Base-by-base conservation (phyloP, 2,888 invertebrate genomes). In the Chalcosyrphus nemorum region DNA sequence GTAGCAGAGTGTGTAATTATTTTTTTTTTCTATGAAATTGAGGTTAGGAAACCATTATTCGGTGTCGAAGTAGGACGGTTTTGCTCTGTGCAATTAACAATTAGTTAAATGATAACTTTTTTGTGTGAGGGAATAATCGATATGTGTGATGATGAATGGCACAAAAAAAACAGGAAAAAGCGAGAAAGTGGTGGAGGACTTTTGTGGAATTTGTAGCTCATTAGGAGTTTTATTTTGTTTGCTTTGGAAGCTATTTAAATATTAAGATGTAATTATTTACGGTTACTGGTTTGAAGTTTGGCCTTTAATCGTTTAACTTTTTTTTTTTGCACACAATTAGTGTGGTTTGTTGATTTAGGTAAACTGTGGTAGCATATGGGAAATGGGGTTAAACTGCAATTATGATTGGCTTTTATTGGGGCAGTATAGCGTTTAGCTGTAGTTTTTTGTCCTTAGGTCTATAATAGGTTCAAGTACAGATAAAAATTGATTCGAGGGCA, bases 41-140 rank as follows among this genome's bases (percentile, higher is more conserved):
- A 50, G 59, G 71, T 71, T 71, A 35, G 47, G 71, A 71, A 59
- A 71, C 35, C 57, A 57, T 17, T 35, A 41, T 59, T 57, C n/a
- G 54, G 54, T 19, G 54, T 29, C 54, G 54, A 35, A 35, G 32
- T 32, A 19, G 32, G 54, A 35, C 54, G 13, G 17, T 45, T 45
- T 50, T 4, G n/a, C 21, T 29, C 21, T 32, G 24, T 35, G 50
- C 35, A 65, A 65, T 65, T 65, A 52, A 50, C 19, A 65, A 65
- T 65, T 65, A 35, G 47, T 65, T 50, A 50, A 65, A 65, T 65
- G 15, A 24, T 65, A 35, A 17, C 1, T 47, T 15, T 17, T 15
- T 17, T 27, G n/a, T 19, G 35, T 4, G 50, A 13, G 4, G 38
- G 15, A 43, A 43, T 61, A 15, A 43, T 61, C 15, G 57, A 24